Conservation (phyloP, 2,113 vertebrate species). For the Scartelaos histophorus region DNA sequence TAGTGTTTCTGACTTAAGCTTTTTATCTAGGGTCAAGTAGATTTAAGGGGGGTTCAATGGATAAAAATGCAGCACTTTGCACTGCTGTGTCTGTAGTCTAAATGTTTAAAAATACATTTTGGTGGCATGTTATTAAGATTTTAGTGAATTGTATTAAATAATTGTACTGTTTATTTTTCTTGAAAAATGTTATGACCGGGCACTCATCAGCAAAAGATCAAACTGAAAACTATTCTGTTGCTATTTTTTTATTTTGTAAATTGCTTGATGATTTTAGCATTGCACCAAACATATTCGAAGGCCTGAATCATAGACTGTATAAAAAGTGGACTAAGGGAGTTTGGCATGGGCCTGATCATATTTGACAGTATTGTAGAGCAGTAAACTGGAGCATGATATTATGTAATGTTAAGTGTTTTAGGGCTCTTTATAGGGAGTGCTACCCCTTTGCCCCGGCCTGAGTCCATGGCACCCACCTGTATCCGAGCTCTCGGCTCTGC, state of each 20-base stretch:
- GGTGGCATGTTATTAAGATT: not conserved
- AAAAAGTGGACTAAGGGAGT: no score
- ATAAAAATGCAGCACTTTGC: not conserved
- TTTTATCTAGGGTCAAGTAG: constrained; percentile 4
- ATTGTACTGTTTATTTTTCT: not conserved
- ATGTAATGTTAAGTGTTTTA: constrained; percentile 1
- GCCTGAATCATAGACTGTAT: not conserved
- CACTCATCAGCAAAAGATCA: not conserved
- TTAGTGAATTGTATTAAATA: not conserved
- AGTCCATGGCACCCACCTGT: constrained; percentile 83
- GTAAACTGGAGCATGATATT: constrained; percentile 14
- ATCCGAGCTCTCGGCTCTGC: constrained; percentile 90
- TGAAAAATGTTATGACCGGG: no score
- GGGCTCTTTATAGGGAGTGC: not conserved
- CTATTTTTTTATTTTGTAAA: no score
- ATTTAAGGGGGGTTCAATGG: not conserved
- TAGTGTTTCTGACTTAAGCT: not conserved
- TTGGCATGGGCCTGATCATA: no score
- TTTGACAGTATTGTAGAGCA: constrained; percentile 7
- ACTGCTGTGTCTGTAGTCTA: not conserved
- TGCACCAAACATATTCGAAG: not conserved
- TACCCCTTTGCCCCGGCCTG: constrained; percentile 21
- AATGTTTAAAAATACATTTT: not conserved
- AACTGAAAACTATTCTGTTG: not conserved
- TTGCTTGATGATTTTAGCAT: no score